A percentile compares a stretch with the other conserved stretches of the same genome.
phyloP scores from a whole-genome alignment of 2,888 invertebrate species.

The Microctonus hyperodae region DNA sequence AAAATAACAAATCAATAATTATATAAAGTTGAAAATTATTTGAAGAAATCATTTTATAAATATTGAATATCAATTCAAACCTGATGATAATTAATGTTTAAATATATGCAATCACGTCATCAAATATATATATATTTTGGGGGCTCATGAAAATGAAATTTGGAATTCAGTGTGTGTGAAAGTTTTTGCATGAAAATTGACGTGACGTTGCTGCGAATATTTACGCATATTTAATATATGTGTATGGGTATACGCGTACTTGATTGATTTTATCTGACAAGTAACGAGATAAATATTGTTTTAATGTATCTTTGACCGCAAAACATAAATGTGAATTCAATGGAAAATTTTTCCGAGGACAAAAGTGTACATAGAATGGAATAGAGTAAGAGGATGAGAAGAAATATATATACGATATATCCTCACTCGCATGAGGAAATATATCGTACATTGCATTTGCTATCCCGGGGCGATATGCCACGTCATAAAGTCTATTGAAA shows the following conservation, averaged over 20 bases:
- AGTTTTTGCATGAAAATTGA: neutral
- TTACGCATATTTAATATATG: no score
- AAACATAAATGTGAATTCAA: conserved; percentile 4
- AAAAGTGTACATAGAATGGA: conserved; percentile 9
- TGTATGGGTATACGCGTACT: no score
- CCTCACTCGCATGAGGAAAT: conserved; percentile 31
- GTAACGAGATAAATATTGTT: neutral
- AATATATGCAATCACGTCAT: neutral
- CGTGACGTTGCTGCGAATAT: neutral
- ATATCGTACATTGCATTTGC: conserved; percentile 28
- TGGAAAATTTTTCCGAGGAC: conserved; percentile 13
- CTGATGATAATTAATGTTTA: conserved; percentile 50
- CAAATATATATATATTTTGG: neutral
- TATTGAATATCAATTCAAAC: conserved; percentile 42
- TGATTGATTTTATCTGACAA: neutral
- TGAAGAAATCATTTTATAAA: no score
- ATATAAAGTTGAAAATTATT: no score
- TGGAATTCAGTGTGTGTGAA: conserved; percentile 9
- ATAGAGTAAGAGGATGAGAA: conserved; percentile 21
- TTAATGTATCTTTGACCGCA: conserved; percentile 4
- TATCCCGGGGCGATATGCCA: conserved; percentile 40
- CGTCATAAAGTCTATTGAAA: conserved; percentile 54
- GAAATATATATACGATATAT: no score
- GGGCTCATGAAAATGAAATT: neutral
- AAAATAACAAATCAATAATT: neutral